Evolutionary conservation across 2,797 vertebrate genomes (phyloP).

Genomic region (Rhinella marina): DNA sequence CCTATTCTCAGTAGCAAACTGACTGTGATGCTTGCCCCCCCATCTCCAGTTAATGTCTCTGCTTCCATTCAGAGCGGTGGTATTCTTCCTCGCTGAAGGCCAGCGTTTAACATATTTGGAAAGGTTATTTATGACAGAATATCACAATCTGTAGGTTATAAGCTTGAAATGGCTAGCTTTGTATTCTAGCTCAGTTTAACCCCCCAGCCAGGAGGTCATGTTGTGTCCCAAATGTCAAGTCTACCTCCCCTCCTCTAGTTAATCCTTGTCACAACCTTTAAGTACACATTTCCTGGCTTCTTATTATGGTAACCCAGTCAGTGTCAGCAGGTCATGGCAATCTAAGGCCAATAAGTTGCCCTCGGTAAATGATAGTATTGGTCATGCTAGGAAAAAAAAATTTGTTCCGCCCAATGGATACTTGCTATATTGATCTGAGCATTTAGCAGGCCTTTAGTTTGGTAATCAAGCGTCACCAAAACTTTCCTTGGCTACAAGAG

Average conservation of each 20-base stretch:
- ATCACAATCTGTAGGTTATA: background rate
- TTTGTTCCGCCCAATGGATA: background rate
- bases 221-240: slow-evolving; percentile 10
- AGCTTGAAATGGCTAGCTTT: background rate
- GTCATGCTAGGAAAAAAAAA: background rate
- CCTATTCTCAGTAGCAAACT: too few species aligned
- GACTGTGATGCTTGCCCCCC: background rate
- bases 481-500: too few species aligned
- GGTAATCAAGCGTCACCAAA: background rate
- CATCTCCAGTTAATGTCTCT: background rate
- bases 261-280: slow-evolving; percentile 10
- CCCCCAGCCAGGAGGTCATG: background rate
- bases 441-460: background rate
- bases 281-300: background rate
- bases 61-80: background rate
- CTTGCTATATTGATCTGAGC: background rate
- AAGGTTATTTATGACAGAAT: slow-evolving; percentile 43
- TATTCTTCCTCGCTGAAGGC: background rate
- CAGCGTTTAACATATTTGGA: slow-evolving; percentile 37
- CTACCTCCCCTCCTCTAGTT: background rate
- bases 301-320: slow-evolving; percentile 6
- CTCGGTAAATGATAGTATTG: background rate
- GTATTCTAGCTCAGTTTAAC: background rate
- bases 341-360: background rate
- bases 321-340: background rate